phyloP scores from a whole-genome alignment of 2,888 invertebrate genomes.

The Tetramorium bicarinatum region DNA sequence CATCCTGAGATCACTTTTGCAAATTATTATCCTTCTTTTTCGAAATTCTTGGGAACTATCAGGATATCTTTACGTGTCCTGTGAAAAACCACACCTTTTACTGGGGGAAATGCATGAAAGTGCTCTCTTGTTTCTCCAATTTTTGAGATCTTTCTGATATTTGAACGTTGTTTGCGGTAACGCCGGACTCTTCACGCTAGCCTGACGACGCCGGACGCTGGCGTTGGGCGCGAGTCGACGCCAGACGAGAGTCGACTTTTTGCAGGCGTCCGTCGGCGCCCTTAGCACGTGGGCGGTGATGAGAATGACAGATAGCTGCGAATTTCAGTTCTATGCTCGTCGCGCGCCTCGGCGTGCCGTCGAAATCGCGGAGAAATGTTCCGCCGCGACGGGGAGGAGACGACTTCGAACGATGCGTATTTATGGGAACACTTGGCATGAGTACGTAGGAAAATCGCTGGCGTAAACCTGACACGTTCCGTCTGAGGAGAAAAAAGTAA shows the following conservation, averaged over 20 bases:
- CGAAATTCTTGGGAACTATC: slow-evolving; percentile 4
- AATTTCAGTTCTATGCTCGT: slow-evolving; percentile 47
- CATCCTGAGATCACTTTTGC: neutral
- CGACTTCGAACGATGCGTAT: slow-evolving; percentile 71
- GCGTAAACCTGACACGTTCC: slow-evolving; percentile 77
- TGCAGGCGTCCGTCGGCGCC: slow-evolving; percentile 24
- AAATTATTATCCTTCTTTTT: neutral
- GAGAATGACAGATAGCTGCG: slow-evolving; percentile 60
- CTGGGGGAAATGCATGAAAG: slow-evolving; percentile 9
- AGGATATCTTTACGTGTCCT: neutral
- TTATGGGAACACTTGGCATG: slow-evolving; percentile 72
- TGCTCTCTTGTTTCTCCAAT: slow-evolving; percentile 6
- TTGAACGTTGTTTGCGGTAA: slow-evolving; percentile 36
- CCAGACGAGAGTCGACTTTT: slow-evolving; percentile 41
- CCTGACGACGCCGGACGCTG: slow-evolving; percentile 22
- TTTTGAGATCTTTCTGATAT: slow-evolving; percentile 24
- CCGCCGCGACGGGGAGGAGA: slow-evolving; percentile 32
- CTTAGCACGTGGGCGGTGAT: slow-evolving; percentile 40
- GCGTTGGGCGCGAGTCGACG: slow-evolving; percentile 24
- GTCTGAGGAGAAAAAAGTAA: slow-evolving; percentile 71
- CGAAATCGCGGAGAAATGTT: slow-evolving; percentile 56
- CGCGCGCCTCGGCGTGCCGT: slow-evolving; percentile 10
- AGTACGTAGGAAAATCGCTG: slow-evolving; percentile 72
- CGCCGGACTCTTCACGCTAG: slow-evolving; percentile 26
- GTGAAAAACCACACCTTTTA: slow-evolving; percentile 12